phyloP scores from a whole-genome alignment of 2,113 vertebrate species.

The Lynx canadensis region DNA sequence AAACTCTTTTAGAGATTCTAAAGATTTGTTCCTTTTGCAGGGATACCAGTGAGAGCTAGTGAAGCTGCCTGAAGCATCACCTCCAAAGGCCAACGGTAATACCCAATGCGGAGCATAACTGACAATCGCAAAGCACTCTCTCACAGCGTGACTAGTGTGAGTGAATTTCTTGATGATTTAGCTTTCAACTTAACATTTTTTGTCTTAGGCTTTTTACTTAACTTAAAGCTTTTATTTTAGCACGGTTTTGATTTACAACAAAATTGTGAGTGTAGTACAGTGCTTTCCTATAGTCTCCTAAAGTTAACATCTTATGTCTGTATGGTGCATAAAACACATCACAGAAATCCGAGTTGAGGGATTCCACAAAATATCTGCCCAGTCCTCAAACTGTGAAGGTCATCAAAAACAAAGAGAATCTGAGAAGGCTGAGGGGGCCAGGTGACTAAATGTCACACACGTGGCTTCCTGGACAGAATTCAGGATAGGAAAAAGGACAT shows the following conservation, averaged over 20 bases:
- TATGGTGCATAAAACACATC: not conserved
- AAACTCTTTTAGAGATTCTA: not conserved
- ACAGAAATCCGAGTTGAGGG: not conserved
- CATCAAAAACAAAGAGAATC: not conserved
- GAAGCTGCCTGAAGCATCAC: not conserved
- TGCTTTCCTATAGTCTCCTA: too few species aligned
- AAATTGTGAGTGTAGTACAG: not conserved
- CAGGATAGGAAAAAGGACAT: not conserved
- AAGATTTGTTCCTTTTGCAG: not conserved
- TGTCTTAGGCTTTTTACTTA: not conserved
- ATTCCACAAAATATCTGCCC: not conserved
- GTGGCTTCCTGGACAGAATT: not conserved
- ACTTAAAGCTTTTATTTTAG: not conserved
- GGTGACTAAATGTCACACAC: not conserved
- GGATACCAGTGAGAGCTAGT: not conserved
- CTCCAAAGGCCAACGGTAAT: not conserved
- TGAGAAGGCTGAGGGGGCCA: not conserved
- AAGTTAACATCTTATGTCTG: too few species aligned
- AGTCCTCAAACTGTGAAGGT: too few species aligned
- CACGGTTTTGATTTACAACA: not conserved
- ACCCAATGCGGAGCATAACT: fast-evolving
- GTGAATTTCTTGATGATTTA: not conserved
- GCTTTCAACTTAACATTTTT: not conserved
- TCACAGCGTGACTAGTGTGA: not conserved
- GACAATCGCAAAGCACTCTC: not conserved